These are phyloP conservation scores for Hybognathus amarus DNA, from an alignment of 2,797 vertebrate species.

Conservation along the genomic window DNA sequence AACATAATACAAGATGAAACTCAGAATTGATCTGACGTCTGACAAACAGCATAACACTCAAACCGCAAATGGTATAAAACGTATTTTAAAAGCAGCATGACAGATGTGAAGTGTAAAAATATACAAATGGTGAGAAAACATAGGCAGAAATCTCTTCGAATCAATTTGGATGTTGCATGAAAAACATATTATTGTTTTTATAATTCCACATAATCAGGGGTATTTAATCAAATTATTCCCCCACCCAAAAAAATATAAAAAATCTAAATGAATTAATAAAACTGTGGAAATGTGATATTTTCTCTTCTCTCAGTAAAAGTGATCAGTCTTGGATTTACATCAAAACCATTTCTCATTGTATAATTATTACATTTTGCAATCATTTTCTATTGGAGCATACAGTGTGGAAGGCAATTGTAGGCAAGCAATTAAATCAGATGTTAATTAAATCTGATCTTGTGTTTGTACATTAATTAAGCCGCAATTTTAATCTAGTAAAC, in stretches of 20 bases:
- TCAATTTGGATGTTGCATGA: slow-evolving; percentile 44
- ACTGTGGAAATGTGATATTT: slow-evolving; percentile 74
- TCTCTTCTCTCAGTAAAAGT: slow-evolving; percentile 74
- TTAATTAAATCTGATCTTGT: slow-evolving; percentile 88
- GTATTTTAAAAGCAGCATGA: not conserved
- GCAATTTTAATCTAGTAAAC: slow-evolving; percentile 84
- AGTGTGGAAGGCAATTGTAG: slow-evolving; percentile 75
- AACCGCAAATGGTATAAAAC: slow-evolving; percentile 1
- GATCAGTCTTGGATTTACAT: slow-evolving; percentile 76
- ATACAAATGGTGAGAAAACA: not conserved
- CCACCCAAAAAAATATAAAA: slow-evolving; percentile 49
- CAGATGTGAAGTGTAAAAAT: not conserved
- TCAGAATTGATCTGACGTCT: slow-evolving; percentile 48
- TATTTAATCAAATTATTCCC: slow-evolving; percentile 81
- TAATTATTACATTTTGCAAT: slow-evolving; percentile 75
- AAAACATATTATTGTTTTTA: not conserved
- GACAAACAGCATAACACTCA: slow-evolving; percentile 14
- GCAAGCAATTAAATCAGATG: slow-evolving; percentile 84
- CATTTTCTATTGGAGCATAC: slow-evolving; percentile 73
- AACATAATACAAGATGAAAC: slow-evolving; percentile 75
- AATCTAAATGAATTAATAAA: slow-evolving; percentile 65
- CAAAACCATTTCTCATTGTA: slow-evolving; percentile 74
- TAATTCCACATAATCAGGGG: slow-evolving; percentile 71
- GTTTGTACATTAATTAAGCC: slow-evolving; percentile 84
- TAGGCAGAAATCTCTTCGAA: not conserved